Evolutionary conservation across 1,140 invertebrate genomes (phyloP).

Genomic region (Archivesica marissinica): DNA sequence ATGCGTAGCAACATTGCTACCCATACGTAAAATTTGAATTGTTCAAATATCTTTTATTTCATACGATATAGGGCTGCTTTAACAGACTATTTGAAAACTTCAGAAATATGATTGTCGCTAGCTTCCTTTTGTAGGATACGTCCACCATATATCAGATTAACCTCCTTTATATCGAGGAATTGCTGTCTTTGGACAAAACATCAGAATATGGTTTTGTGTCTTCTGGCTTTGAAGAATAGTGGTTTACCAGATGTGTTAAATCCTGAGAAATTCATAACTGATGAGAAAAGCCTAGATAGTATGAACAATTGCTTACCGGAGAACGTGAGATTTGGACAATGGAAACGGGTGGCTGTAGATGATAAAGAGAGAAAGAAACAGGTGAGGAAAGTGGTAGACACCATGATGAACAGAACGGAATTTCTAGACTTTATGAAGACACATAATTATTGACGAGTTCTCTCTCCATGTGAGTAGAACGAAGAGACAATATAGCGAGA

Average conservation of each 20-base stretch:
- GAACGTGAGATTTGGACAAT: conserved; percentile 11
- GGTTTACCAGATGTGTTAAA: conserved; percentile 43
- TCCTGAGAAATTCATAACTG: conserved; percentile 41
- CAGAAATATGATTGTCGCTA: conserved; percentile 38
- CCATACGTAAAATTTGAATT: too few relatives aligned
- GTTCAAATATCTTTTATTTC: too few relatives aligned
- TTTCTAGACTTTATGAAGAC: conserved; percentile 1
- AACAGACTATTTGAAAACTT: conserved; percentile 63
- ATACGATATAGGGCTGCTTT: too few relatives aligned
- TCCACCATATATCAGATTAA: conserved; percentile 49
- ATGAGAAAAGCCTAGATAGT: background rate
- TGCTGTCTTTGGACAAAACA: conserved; percentile 66
- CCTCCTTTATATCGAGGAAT: conserved; percentile 46
- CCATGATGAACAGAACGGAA: background rate
- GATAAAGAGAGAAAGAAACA: conserved; percentile 44
- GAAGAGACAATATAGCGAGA: conserved; percentile 54
- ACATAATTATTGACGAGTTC: conserved; percentile 46
- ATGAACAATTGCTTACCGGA: background rate
- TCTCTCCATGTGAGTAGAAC: conserved; percentile 30
- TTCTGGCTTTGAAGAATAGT: conserved; percentile 20
- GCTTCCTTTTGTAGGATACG: conserved; percentile 58
- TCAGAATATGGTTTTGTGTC: conserved; percentile 61
- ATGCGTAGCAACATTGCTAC: too few relatives aligned
- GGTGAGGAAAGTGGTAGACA: conserved; percentile 24
- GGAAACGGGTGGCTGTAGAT: conserved; percentile 44